These are phyloP conservation scores for Naja naja DNA, from an alignment of 2,113 vertebrate species.

Conservation along the genomic window DNA sequence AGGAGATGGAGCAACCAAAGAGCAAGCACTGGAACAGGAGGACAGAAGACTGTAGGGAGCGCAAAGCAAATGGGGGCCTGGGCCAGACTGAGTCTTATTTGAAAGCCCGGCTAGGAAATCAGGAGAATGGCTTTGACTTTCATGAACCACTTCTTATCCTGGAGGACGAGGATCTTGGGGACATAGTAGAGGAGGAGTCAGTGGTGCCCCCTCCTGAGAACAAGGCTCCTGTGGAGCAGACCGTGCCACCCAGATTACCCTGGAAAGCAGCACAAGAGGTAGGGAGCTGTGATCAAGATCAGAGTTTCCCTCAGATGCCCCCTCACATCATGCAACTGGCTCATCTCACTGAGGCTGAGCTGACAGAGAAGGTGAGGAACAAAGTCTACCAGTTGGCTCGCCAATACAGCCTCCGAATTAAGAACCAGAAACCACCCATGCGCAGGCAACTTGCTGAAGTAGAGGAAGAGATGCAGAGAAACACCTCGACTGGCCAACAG, in stretches of 20 bases:
- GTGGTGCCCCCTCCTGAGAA: slow-evolving; percentile 45
- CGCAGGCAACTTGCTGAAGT: slow-evolving; percentile 39
- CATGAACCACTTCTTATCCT: slow-evolving; percentile 69
- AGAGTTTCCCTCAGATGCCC: slow-evolving; percentile 20
- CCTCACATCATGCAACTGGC: slow-evolving; percentile 66
- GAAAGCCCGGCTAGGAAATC: not conserved
- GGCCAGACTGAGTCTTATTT: not conserved
- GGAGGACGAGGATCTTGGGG: slow-evolving; percentile 73
- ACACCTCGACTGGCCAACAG: slow-evolving; percentile 45
- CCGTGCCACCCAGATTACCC: slow-evolving; percentile 34
- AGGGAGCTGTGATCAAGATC: slow-evolving; percentile 9
- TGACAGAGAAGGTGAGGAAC: slow-evolving; percentile 71
- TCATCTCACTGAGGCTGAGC: slow-evolving; percentile 73
- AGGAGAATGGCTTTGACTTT: slow-evolving; percentile 52
- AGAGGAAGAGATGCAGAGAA: slow-evolving; percentile 47
- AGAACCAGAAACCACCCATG: slow-evolving; percentile 68
- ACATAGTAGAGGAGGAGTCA: slow-evolving; percentile 62
- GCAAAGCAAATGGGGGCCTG: not conserved
- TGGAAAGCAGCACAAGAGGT: slow-evolving; percentile 41
- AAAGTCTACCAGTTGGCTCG: slow-evolving; percentile 93
- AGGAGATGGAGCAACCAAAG: slow-evolving; percentile 72
- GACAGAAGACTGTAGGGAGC: not conserved
- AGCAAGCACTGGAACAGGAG: slow-evolving; percentile 36
- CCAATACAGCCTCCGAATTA: slow-evolving; percentile 94
- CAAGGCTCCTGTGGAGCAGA: slow-evolving; percentile 23